phyloP scores from a whole-genome alignment of 2,113 vertebrate genomes.

The Chaetodon auriga region DNA sequence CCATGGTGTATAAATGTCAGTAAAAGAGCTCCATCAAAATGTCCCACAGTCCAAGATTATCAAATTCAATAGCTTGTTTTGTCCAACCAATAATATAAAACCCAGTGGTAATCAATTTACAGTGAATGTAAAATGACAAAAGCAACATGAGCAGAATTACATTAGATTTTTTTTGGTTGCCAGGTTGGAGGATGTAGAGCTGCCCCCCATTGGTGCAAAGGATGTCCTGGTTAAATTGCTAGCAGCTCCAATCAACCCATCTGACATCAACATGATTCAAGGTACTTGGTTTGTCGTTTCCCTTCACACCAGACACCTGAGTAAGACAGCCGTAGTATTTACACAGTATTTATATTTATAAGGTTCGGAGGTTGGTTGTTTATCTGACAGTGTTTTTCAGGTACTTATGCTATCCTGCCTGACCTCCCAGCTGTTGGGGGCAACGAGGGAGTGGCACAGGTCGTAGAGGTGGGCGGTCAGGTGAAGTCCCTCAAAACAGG shows the following conservation, averaged over 20 bases:
- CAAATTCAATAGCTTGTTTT: no score
- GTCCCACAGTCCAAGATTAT: no score
- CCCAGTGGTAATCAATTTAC: background rate
- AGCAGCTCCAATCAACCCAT: slow-evolving; percentile 94
- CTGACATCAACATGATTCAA: slow-evolving; percentile 98
- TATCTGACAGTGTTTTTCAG: slow-evolving; percentile 72
- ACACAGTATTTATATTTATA: background rate
- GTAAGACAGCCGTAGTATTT: background rate
- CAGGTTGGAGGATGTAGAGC: slow-evolving; percentile 87
- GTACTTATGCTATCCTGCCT: slow-evolving; percentile 90
- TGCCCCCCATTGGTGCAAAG: slow-evolving; percentile 80
- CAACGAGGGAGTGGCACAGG: slow-evolving; percentile 93
- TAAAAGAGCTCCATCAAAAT: no score
- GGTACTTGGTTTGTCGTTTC: slow-evolving; percentile 78
- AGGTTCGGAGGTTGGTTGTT: background rate
- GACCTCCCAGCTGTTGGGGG: slow-evolving; percentile 92
- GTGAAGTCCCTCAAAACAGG: slow-evolving; percentile 87
- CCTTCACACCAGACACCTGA: background rate
- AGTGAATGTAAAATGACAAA: background rate
- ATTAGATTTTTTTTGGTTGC: background rate
- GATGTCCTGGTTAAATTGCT: slow-evolving; percentile 90
- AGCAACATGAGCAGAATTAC: background rate
- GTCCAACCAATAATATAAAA: background rate
- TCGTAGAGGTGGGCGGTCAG: slow-evolving; percentile 87
- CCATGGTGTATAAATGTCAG: no score